Percentiles rank a stretch among this genome's conserved stretches.
Evolutionary conservation across 2,797 vertebrate genomes (phyloP).

Genomic region (Bradypus variegatus): DNA sequence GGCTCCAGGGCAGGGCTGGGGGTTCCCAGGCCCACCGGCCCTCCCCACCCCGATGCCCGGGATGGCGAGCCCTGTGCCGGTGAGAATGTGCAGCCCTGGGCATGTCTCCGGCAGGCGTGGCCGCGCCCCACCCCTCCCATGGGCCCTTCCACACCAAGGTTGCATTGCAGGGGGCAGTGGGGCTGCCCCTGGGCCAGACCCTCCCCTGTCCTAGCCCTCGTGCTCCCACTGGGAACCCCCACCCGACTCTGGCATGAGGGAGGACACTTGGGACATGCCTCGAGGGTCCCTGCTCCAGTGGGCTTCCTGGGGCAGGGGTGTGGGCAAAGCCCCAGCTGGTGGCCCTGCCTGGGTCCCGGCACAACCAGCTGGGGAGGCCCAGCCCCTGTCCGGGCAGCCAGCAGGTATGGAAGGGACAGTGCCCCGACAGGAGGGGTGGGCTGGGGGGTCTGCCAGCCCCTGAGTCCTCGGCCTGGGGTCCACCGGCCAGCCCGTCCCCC

Average conservation of each 20-base stretch:
- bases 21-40: not conserved
- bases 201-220: not conserved
- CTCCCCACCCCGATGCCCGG: not conserved
- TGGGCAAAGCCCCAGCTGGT: not conserved
- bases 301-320: not conserved
- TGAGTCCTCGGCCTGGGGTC: no score
- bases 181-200: not conserved
- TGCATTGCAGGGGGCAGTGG: not conserved
- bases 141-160: not conserved
- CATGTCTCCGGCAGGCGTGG: not conserved
- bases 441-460: not conserved
- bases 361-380: not conserved
- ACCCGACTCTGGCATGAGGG: not conserved
- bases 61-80: not conserved
- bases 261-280: not conserved
- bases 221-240: no score
- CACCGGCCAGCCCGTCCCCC: not conserved
- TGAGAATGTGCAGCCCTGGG: not conserved
- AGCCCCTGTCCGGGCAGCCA: not conserved
- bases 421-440: accelerated
- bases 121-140: slow-evolving; percentile 17
- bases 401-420: not conserved
- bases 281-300: not conserved
- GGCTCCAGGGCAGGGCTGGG: not conserved
- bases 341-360: not conserved